Percentiles rank a stretch among this genome's conserved stretches.
Conservation (phyloP, 2,888 invertebrate genomes). For the Sclerodermus sp. region DNA sequence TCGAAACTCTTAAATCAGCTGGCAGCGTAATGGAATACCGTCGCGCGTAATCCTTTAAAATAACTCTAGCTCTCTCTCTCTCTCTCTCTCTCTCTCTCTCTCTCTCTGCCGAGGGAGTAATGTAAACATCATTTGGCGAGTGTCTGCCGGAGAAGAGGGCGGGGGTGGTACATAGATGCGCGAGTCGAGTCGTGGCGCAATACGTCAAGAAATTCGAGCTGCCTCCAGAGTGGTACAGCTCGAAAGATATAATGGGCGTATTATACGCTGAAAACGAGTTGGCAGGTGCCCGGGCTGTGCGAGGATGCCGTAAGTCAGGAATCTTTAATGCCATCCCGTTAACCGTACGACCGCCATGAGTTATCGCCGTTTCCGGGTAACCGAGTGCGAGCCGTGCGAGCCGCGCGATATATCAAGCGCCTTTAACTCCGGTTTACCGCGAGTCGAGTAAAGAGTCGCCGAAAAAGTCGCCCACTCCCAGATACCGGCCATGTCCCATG, state of each 20-base stretch:
- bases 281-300: constrained; percentile 16
- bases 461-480: constrained; percentile 21
- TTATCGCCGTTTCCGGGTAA: constrained; percentile 44
- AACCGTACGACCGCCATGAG: constrained; percentile 37
- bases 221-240: no score
- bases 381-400: constrained; percentile 13
- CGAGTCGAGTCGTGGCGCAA: no score
- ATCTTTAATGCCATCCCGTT: constrained; percentile 47
- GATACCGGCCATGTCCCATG: background rate
- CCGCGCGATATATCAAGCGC: constrained; percentile 34
- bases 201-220: no score
- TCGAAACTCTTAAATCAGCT: no score
- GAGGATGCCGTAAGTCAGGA: constrained; percentile 36
- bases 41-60: no score
- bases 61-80: no score
- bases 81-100: no score
- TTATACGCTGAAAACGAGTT: constrained; percentile 11
- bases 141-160: no score
- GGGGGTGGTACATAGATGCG: no score
- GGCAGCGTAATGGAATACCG: no score
- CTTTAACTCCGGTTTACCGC: constrained; percentile 31
- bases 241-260: constrained; percentile 11
- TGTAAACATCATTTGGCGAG: no score
- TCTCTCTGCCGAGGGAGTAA: no score
- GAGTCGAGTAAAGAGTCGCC: constrained; percentile 17